These are phyloP conservation scores for Paraplagusia blochii DNA, from an alignment of 2,113 vertebrate species.

Conservation along the genomic window DNA sequence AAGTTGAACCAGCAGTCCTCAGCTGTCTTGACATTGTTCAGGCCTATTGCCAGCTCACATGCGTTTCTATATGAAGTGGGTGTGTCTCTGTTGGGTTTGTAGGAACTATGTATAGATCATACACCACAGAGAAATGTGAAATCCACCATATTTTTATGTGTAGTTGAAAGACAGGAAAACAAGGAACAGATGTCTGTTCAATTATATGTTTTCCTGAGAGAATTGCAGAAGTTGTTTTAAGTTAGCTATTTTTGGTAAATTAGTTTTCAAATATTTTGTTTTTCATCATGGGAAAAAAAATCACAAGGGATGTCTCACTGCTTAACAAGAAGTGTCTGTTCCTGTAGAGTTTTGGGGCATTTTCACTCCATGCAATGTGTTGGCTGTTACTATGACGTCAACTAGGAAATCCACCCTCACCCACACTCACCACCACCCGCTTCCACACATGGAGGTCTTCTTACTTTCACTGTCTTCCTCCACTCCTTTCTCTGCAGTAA, in stretches of 20 bases:
- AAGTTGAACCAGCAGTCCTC: neutral
- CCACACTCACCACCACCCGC: neutral
- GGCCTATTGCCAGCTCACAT: neutral
- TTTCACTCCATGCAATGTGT: constrained; percentile 31
- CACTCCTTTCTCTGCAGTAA: constrained; percentile 24
- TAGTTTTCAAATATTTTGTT: neutral
- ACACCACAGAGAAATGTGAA: neutral
- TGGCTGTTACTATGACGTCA: constrained; percentile 55
- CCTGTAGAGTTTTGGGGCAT: constrained; percentile 9
- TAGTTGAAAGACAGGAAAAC: neutral
- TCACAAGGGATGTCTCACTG: constrained; percentile 5
- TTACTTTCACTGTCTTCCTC: constrained; percentile 28
- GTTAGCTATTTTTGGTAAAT: neutral
- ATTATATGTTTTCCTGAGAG: neutral
- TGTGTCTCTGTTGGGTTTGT: constrained; percentile 13
- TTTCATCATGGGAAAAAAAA: constrained; percentile 14
- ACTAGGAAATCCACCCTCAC: constrained; percentile 7
- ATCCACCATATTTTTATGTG: neutral
- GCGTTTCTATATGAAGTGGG: constrained; percentile 9
- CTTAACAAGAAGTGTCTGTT: constrained; percentile 21
- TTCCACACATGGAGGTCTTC: constrained; percentile 22
- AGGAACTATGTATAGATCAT: neutral
- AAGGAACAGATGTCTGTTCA: constrained; percentile 6
- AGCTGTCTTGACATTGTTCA: neutral
- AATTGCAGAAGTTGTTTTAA: neutral